Base-by-base conservation (phyloP, 2,888 invertebrate genomes). In the Lathronympha strigana region DNA sequence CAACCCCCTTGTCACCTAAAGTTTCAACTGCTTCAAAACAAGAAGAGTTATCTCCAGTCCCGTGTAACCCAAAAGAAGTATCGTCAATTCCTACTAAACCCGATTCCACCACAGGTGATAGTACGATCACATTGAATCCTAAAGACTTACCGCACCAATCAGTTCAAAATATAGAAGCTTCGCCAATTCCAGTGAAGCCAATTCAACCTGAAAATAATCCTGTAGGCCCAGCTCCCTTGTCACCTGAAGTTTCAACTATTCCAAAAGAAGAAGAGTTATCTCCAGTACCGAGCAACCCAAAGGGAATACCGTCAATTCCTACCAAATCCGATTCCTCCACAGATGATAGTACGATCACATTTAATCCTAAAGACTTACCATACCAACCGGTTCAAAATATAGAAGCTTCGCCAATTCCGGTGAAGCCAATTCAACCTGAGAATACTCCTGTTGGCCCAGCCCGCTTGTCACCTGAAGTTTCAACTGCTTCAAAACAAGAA, bases 171-270 rank as follows among this genome's bases (percentile, higher is more conserved):
- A 57, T 58, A 51, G 43, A 58, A 25, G 40, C 61, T 2, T 54
- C 49, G 4, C 54, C 66, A 28, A 60, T 54, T 1, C 64, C 60
- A 31, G 31, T 60, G n/a, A n/a, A n/a, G n/a, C n/a, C n/a, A 11
- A 11, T 5, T 11, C 38, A 51, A 13, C 11, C 31, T 15, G 38
- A 40, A 1, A 40, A 50, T 28, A 9, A 13, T 8, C 55, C 55
- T 17, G 2, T 19, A 28, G 40, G 40, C 17, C 55, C 57, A 57
- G 28, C 43, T 3, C 57, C 57, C 21, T 19, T 57, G 8, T 9
- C 31, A 31, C 5, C 57, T 19, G 4, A 43, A 28, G 43, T 13
- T 19, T 28, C 57, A 21, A 21, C 31, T 13, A 15, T 2, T 13
- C 15, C 43, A 19, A n/a, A 51, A 15, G 6, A 9, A 43, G 62